Base-by-base conservation (phyloP, 2,888 invertebrate genomes). In the Agonopterix arenella region DNA sequence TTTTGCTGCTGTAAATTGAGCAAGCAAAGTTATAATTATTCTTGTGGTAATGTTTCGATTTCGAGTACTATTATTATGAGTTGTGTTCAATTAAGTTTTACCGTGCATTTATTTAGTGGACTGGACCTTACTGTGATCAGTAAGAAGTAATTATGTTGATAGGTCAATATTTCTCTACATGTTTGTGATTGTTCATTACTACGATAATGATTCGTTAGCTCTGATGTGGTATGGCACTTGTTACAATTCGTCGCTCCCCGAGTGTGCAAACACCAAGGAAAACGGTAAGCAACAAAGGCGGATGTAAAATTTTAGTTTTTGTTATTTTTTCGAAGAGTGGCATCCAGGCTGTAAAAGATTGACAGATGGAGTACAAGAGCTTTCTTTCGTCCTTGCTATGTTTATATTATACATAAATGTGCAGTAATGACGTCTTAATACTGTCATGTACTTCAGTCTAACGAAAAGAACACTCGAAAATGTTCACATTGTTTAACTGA, bases 181-280 rank as follows among this genome's bases (percentile, higher is more conserved):
- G 81, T 84, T 83, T 85, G 83, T 84, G 83, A 80, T 80, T 81
- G 80, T 79, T 67, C 74, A 73, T 76, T 81, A 75, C 73, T 76
- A 72, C 68, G 74, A 80, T 78, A 79, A 85, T 85, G 83, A 76
- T 78, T 80, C 68, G 74, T 70, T 80, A 78, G 73, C 71, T 75
- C 68, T 80, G 77, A 78, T 84, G 84, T 89, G 88, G 80, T 77
- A 89, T 89, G 89, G 89, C 89, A 81, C 86, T 89, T 70, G 86
- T 89, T 75, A 88, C 86, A 66, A 88, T 88, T 76, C 84, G 85
- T 64, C 88, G 89, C 76, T 88, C 89, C 76, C 79, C 85, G 66
- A 89, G 86, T 82, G 84, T 89, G 71, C 88, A 83, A 78, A 79
- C 86, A 80, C 82, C 84, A 70, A 85, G 78, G 71, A 84, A 85